Base-by-base conservation (phyloP, 2,888 invertebrate genomes). In the Lissonota sp. region DNA sequence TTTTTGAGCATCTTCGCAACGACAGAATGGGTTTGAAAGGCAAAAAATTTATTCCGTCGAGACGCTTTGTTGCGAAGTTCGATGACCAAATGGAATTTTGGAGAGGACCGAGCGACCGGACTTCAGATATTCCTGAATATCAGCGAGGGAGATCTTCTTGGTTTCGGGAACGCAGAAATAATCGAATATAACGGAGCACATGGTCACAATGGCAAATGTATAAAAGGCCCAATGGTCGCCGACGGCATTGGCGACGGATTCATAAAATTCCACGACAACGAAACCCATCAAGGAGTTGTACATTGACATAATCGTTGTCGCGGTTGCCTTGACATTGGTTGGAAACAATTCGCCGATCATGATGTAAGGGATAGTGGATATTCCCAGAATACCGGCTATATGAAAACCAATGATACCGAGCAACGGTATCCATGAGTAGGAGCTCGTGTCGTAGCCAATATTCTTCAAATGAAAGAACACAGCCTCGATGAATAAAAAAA, bases 291-390 rank as follows among this genome's bases (percentile, higher is more conserved):
- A 0, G 4, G 82, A 80, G 8, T 79, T 82, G 6, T 71, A 83
- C 6, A 73, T 46, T 5, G 72, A 70, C 0, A 39, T 42, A 1
- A 86, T 0, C 71, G 62, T 80, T 6, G 71, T 77, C 0, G 86
- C 86, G 73, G 74, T 83, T 0, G 74, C 75, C 58, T 85, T 87
- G 12, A 84, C 46, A 14, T 26, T 66, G 4, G 76, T 66, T 0
- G 85, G 75, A 49, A 82, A 86, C 4, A 87, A 67, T 55, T 87
- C 87, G 0, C 83, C 78, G 3, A 73, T 16, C 0, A 87, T 5
- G 6, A 81, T 16, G 6, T 16, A 60, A 0, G 84, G 85, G 0
- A 86, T 46, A 0, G 72, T 40, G 5, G 14, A 26, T 7, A 86
- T 10, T 6, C 86, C 86, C 1, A 84, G 0, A 0, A 67, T 12